Percentiles rank a stretch among this genome's conserved stretches.
Conservation (phyloP, 37 sponge, comb jelly and placozoan species). For the Diacarnus erythraeanus region DNA sequence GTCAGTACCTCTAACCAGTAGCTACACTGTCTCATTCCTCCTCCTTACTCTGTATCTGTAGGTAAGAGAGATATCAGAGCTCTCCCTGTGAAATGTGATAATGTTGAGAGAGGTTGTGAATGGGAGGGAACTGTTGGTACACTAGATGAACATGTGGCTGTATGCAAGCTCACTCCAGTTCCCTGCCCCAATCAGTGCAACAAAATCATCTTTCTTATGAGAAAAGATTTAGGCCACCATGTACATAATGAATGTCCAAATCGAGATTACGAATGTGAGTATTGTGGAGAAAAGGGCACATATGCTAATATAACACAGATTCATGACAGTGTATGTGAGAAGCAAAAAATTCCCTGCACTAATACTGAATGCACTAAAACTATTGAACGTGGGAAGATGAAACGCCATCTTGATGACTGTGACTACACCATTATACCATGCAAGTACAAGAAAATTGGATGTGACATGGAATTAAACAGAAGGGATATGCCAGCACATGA, state of each 20-base stretch:
- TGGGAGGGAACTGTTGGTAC: slow-evolving; percentile 36
- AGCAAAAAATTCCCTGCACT: slow-evolving; percentile 10
- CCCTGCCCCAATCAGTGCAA: slow-evolving; percentile 28
- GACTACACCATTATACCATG: too few species aligned
- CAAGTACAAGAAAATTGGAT: too few species aligned
- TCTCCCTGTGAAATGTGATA: slow-evolving; percentile 21
- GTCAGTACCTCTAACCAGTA: too few species aligned
- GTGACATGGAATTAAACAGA: too few species aligned
- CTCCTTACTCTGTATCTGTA: too few species aligned
- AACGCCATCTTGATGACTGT: background rate
- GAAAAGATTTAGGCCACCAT: slow-evolving; percentile 13
- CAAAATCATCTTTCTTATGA: background rate
- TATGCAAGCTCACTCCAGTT: slow-evolving; percentile 2
- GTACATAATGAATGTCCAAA: slow-evolving; percentile 5
- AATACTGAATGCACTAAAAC: background rate
- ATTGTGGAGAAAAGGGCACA: slow-evolving; percentile 17
- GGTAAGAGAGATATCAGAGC: slow-evolving; percentile 16
- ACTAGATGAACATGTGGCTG: slow-evolving; percentile 8
- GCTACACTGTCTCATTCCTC: too few species aligned
- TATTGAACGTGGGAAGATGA: background rate
- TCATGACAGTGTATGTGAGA: slow-evolving; percentile 19
- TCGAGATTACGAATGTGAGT: slow-evolving; percentile 22
- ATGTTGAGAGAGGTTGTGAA: slow-evolving; percentile 8
- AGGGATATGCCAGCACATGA: too few species aligned
- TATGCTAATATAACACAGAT: slow-evolving; percentile 8